phyloP scores from a whole-genome alignment of 2,888 invertebrate genomes.

The Brachyopa scutellaris region DNA sequence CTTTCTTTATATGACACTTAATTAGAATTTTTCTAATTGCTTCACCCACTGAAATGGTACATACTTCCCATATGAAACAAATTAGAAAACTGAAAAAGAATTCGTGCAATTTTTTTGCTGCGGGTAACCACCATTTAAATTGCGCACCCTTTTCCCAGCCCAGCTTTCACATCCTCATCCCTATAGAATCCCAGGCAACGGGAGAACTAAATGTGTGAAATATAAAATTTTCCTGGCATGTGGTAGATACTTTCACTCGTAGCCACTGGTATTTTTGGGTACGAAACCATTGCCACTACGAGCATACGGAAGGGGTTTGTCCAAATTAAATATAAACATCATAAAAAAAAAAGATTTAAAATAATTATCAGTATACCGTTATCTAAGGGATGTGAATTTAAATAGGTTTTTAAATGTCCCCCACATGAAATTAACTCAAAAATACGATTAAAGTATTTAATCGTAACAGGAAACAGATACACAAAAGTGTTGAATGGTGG shows the following conservation, averaged over 20 bases:
- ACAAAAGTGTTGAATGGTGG: slow-evolving; percentile 2
- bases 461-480: slow-evolving; percentile 9
- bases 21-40: slow-evolving; percentile 45
- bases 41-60: background rate
- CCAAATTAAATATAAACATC: no score
- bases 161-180: background rate
- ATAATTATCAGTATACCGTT: slow-evolving; percentile 56
- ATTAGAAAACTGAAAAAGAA: slow-evolving; percentile 25
- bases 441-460: slow-evolving; percentile 44
- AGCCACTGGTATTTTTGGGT: slow-evolving; percentile 34
- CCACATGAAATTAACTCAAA: slow-evolving; percentile 51
- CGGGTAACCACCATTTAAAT: slow-evolving; percentile 51
- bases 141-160: background rate
- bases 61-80: background rate
- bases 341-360: slow-evolving; percentile 59
- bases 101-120: slow-evolving; percentile 47
- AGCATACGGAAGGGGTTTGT: background rate
- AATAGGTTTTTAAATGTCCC: slow-evolving; percentile 59
- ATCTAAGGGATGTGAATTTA: slow-evolving; percentile 63
- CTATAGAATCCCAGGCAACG: background rate
- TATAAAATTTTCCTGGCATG: no score
- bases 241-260: background rate
- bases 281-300: slow-evolving; percentile 8
- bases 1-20: slow-evolving; percentile 11
- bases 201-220: background rate